A percentile compares a stretch with the other conserved stretches of the same genome.
phyloP scores from a whole-genome alignment of 2,888 invertebrate species.

The Drosophila anomelani region DNA sequence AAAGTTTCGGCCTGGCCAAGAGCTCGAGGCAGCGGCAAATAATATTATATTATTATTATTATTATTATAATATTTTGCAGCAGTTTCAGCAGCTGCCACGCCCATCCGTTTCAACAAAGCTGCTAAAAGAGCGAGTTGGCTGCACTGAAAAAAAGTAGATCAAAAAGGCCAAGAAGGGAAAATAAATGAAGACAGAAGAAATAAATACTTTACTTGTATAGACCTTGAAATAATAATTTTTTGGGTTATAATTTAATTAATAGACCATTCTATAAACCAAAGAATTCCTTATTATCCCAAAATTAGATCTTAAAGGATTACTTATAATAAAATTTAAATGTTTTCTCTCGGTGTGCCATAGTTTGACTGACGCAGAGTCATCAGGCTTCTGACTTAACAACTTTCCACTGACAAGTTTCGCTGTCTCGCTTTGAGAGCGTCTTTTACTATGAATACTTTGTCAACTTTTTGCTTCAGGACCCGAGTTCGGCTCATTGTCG shows the following conservation, averaged over 20 bases:
- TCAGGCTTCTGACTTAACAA: slow-evolving; percentile 79
- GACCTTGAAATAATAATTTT: not conserved
- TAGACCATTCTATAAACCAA: not conserved
- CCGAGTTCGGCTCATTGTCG: slow-evolving; percentile 46
- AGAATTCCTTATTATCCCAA: no score
- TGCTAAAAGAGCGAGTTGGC: slow-evolving; percentile 7
- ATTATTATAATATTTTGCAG: slow-evolving; percentile 40
- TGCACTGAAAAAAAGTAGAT: slow-evolving; percentile 7
- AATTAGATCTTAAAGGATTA: not conserved
- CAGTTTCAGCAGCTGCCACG: slow-evolving; percentile 50
- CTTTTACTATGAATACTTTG: slow-evolving; percentile 75
- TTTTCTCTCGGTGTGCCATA: slow-evolving; percentile 11
- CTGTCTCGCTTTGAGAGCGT: slow-evolving; percentile 58
- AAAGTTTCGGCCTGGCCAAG: slow-evolving; percentile 29
- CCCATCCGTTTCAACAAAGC: slow-evolving; percentile 51
- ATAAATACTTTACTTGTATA: not conserved
- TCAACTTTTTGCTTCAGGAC: slow-evolving; percentile 71
- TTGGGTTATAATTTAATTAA: not conserved
- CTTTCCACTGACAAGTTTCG: slow-evolving; percentile 77
- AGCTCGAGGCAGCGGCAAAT: slow-evolving; percentile 25
- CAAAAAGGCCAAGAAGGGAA: no score
- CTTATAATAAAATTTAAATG: fast-evolving
- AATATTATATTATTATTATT: slow-evolving; percentile 37
- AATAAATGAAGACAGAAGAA: not conserved
- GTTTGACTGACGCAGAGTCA: slow-evolving; percentile 66